phyloP scores from a whole-genome alignment of 2,888 invertebrate genomes.

The Cheiracanthium punctorium region DNA sequence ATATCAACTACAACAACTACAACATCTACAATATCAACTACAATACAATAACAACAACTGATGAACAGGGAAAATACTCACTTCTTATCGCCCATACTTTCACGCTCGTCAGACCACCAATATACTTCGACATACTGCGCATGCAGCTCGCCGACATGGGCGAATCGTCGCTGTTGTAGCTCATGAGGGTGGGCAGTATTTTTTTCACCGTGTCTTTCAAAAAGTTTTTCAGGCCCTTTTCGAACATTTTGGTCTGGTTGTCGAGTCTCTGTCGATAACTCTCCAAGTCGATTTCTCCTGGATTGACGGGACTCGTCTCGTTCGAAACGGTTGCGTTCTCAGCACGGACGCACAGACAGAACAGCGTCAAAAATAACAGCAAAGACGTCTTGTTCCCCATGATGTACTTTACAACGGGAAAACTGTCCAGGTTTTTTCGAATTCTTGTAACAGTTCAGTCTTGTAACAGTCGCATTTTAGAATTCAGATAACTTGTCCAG shows the following conservation, averaged over 20 bases:
- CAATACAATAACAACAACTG: too few relatives aligned
- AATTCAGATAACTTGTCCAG: too few relatives aligned
- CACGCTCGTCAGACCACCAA: slow-evolving; percentile 41
- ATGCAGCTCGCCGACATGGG: slow-evolving; percentile 36
- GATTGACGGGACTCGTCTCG: neutral
- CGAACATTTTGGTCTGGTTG: slow-evolving; percentile 30
- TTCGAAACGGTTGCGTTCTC: neutral
- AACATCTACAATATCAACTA: too few relatives aligned
- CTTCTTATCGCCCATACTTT: slow-evolving; percentile 60
- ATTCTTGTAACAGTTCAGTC: too few relatives aligned
- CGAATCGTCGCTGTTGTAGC: slow-evolving; percentile 11
- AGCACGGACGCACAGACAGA: neutral
- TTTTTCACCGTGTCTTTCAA: slow-evolving; percentile 42
- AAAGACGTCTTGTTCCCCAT: neutral
- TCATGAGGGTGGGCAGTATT: slow-evolving; percentile 31
- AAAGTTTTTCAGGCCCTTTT: slow-evolving; percentile 40
- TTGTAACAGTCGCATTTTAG: too few relatives aligned
- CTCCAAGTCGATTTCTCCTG: neutral
- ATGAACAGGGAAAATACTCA: slow-evolving; percentile 6
- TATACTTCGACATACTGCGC: slow-evolving; percentile 24
- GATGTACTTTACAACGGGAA: too few relatives aligned
- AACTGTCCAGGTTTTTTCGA: too few relatives aligned
- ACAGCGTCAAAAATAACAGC: neutral
- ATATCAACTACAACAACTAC: too few relatives aligned
- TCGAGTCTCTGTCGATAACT: neutral